Evolutionary conservation across 2,113 vertebrate species (phyloP).

Genomic region (Lophius piscatorius): DNA sequence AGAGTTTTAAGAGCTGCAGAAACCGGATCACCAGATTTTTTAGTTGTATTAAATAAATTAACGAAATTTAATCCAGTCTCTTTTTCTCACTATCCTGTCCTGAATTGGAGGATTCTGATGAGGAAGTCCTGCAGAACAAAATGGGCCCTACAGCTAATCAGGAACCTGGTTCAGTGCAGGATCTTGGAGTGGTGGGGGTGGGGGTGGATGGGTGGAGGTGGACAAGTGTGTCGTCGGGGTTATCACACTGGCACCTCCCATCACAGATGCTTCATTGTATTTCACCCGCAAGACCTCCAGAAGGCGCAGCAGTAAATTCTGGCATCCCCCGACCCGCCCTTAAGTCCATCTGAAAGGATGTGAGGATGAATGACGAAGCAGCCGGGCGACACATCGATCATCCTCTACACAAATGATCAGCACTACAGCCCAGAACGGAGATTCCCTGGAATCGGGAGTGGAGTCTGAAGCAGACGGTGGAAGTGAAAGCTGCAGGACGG

Average conservation of each 20-base stretch:
- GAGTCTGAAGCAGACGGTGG: constrained; percentile 11
- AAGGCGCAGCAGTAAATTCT: constrained; percentile 45
- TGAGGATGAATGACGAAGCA: constrained; percentile 40
- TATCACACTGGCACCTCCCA: constrained; percentile 48
- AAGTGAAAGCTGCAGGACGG: constrained; percentile 37
- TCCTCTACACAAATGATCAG: background rate
- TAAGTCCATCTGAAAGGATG: constrained; percentile 27
- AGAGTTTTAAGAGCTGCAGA: too few relatives aligned
- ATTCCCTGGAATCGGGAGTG: too few relatives aligned
- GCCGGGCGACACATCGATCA: constrained; percentile 10
- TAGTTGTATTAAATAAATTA: too few relatives aligned
- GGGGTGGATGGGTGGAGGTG: background rate
- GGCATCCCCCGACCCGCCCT: background rate
- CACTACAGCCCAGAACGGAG: background rate
- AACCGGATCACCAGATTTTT: too few relatives aligned
- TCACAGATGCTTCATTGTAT: constrained; percentile 70
- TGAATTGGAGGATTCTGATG: too few relatives aligned
- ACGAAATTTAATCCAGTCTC: too few relatives aligned
- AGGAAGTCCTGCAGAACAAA: too few relatives aligned
- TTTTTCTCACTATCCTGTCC: too few relatives aligned
- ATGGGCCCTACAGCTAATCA: too few relatives aligned
- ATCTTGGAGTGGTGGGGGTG: background rate
- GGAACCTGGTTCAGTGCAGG: too few relatives aligned
- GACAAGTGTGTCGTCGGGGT: constrained; percentile 24
- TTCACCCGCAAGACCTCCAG: constrained; percentile 42